Base-by-base conservation (phyloP, 2,113 vertebrate species). In the Ageneiosus marmoratus region DNA sequence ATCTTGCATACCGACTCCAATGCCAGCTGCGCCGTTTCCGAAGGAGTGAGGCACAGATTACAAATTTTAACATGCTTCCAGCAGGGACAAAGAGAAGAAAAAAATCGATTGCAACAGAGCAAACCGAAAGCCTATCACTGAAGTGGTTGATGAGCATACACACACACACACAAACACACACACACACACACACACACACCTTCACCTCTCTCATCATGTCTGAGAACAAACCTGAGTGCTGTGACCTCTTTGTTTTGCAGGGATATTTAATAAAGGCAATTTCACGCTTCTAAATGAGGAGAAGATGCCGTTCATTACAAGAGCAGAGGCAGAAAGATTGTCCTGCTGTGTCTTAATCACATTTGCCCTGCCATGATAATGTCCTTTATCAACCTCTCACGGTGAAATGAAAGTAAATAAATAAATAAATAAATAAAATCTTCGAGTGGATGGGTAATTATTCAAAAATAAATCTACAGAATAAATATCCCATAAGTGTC, bases 241-340 rank as follows among this genome's bases (percentile, higher is more conserved):
- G 72, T 89, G 89, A 87, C 88, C 89, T 85, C 87, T 92, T 89
- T 87, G 89, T 90, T 89, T 91, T 85, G 83, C 81, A 85, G 77
- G 79, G 62, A 86, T 34, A 91, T 93, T 93, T 90, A 92, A 92
- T 92, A 91, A 91, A 93, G 89, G 83, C 83, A 37, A 93, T 91
- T 94, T 92, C 87, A 93, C 69, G 80, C 88, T 53, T 77, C 73
- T 88, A 91, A 92, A 92, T 79, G 86, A 85, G 84, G 82, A 89
- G 86, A 90, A 90, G 91, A 90, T 89, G 88, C 81, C 89, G 87
- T 93, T 92, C 90, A 93, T 92, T 92, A 93, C 79, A 73, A 80
- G 56, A 83, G 82, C n/a, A 27, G 67, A 83, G 67, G 81, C 80
- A 55, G 81, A 53, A 62, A 87, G 85, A 88, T 83, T 78, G 73